Evolutionary conservation across 2,113 vertebrate genomes (phyloP).

Genomic region (Drymodes brunneopygia): DNA sequence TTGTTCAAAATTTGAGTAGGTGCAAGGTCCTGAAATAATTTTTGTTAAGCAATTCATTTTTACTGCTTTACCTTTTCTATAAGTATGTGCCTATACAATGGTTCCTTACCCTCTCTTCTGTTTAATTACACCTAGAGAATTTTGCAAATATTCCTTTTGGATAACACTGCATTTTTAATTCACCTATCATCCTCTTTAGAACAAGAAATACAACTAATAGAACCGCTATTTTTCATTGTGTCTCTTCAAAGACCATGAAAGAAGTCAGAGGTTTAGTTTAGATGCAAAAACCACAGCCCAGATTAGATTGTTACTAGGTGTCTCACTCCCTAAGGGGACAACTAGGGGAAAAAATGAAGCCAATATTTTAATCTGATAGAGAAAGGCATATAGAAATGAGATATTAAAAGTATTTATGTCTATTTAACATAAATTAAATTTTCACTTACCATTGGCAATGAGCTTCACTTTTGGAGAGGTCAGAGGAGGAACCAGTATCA

Average conservation of each 20-base stretch:
- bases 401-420: background rate
- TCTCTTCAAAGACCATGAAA: background rate
- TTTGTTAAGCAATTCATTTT: background rate
- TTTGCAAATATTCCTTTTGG: background rate
- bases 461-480: background rate
- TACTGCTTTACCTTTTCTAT: background rate
- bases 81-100: background rate
- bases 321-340: background rate
- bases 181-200: background rate
- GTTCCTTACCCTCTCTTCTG: background rate
- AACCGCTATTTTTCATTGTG: background rate
- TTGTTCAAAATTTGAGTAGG: background rate
- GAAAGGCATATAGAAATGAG: background rate
- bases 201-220: background rate
- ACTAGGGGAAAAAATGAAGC: background rate
- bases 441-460: background rate
- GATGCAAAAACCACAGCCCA: background rate
- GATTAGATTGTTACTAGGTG: background rate
- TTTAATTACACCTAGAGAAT: background rate
- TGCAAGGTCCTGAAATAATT: background rate
- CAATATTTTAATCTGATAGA: background rate
- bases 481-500: background rate
- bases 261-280: background rate
- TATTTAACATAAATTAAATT: slow-evolving; percentile 14
- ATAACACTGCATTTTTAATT: background rate